These are phyloP conservation scores for Edolisoma coerulescens DNA, from an alignment of 2,113 vertebrate genomes.

Conservation along the genomic window DNA sequence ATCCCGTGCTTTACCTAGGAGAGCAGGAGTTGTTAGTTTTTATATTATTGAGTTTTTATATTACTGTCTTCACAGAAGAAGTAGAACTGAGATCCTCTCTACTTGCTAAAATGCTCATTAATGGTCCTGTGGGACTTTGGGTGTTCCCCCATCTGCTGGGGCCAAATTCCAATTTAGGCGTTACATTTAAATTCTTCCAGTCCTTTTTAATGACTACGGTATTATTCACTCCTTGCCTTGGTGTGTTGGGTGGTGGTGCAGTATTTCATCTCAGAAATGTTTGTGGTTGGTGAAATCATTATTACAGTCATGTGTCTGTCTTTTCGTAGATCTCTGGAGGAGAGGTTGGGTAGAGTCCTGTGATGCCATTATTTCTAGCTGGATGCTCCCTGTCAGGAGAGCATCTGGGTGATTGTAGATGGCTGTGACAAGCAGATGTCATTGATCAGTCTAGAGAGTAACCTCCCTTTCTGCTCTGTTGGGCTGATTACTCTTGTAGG, in stretches of 20 bases:
- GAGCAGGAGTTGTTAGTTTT: not conserved
- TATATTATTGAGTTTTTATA: not conserved
- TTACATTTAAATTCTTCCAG: slow-evolving; percentile 44
- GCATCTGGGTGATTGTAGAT: not conserved
- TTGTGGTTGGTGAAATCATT: slow-evolving; percentile 61
- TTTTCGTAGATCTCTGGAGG: not conserved
- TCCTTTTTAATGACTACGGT: not conserved
- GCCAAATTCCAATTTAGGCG: slow-evolving; percentile 44
- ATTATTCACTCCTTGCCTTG: slow-evolving; percentile 45
- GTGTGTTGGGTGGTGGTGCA: slow-evolving; percentile 46
- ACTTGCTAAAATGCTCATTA: not conserved
- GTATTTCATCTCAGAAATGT: slow-evolving; percentile 43
- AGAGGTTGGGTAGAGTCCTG: slow-evolving; percentile 1
- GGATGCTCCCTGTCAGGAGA: not conserved
- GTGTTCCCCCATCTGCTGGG: slow-evolving; percentile 52
- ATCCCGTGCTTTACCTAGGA: not conserved
- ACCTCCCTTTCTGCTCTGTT: not conserved
- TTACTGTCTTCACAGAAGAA: not conserved
- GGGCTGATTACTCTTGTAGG: not conserved
- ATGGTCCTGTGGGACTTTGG: not conserved
- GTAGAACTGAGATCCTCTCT: not conserved
- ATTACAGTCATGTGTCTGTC: slow-evolving; percentile 35
- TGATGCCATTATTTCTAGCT: not conserved
- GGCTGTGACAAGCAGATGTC: not conserved
- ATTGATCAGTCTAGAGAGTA: not conserved